Evolutionary conservation across 2,888 invertebrate species (phyloP), one percentile per base, ranked within the genome.

Genomic region (Miltochrista miniata): DNA sequence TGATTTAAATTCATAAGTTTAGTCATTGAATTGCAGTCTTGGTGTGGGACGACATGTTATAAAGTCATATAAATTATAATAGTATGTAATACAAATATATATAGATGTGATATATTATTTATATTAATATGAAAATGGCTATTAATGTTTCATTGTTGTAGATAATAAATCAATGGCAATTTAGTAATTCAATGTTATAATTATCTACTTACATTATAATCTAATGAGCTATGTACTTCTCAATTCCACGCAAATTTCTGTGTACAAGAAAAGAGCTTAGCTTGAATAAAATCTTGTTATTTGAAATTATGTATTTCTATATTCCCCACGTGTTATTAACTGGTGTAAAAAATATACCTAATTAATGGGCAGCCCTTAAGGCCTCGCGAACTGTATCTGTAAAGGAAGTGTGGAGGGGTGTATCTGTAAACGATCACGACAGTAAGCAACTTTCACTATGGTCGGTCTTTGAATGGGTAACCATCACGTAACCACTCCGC

Each of bases 271-370:
- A 61, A 47, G 46, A 56, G 18, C 18, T 24, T 24, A 53, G 54
- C 56, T 61, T 67, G 48, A 55, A 64, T 70, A 76, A 75, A 54
- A 61, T 62, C 67, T 56, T 54, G 53, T 61, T 64, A 48, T 35
- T 37, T 12, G 34, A 45, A 40, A 39, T 10, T 34, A 39, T 54
- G 44, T 60, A 9, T 49, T 40, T 59, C 59, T 52, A 5, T 11
- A 15, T 18, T 1, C 9, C 14, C 14, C 8, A 35, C 5, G 12
- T 2, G 7, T n/a, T n/a, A 34, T 34, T 24, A 24, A 24, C 18
- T 24, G 18, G 18, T 24, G 5, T 24, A 24, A 24, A 24, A n/a
- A n/a, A n/a, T n/a, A n/a, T n/a, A n/a, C n/a, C n/a, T n/a, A n/a
- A n/a, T n/a, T n/a, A n/a, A n/a, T n/a, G n/a, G n/a, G n/a, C n/a